Evolutionary conservation across 2,113 vertebrate genomes (phyloP).

Genomic region (Axis porcinus): DNA sequence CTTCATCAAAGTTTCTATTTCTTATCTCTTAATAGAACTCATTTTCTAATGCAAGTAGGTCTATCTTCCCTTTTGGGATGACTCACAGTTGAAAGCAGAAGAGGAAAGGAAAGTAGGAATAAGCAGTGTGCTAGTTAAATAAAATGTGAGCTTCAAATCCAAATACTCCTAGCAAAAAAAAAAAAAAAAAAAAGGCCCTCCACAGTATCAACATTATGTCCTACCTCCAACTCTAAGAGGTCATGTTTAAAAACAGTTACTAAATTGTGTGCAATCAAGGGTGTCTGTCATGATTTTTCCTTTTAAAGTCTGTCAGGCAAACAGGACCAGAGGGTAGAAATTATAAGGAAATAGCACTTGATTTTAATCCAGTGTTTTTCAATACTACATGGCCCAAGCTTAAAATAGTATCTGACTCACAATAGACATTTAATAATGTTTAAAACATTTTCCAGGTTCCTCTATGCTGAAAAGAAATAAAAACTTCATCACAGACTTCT

Average conservation of each 20-base stretch:
- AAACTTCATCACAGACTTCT: neutral
- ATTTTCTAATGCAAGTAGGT: neutral
- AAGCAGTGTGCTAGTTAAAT: neutral
- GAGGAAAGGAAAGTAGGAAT: neutral
- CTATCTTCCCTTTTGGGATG: neutral
- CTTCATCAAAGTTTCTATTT: conserved; percentile 19
- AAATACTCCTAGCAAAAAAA: neutral
- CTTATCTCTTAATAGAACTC: conserved; percentile 35
- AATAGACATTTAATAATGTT: neutral
- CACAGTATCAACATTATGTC: neutral
- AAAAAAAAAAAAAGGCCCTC: neutral
- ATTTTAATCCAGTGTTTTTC: neutral
- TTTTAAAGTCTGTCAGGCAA: neutral
- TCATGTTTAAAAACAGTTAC: neutral
- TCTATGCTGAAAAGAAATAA: neutral
- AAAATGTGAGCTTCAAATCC: neutral
- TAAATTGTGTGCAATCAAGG: neutral
- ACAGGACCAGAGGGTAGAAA: neutral
- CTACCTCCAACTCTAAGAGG: neutral
- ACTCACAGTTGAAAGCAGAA: conserved; percentile 18
- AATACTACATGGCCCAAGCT: neutral
- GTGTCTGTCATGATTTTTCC: neutral
- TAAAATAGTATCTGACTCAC: neutral
- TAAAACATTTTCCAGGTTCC: neutral
- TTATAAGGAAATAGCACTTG: neutral